Evolutionary conservation across 1,140 invertebrate genomes (phyloP), one percentile per base, ranked within the genome.

Genomic region (Asbolus verrucosus): DNA sequence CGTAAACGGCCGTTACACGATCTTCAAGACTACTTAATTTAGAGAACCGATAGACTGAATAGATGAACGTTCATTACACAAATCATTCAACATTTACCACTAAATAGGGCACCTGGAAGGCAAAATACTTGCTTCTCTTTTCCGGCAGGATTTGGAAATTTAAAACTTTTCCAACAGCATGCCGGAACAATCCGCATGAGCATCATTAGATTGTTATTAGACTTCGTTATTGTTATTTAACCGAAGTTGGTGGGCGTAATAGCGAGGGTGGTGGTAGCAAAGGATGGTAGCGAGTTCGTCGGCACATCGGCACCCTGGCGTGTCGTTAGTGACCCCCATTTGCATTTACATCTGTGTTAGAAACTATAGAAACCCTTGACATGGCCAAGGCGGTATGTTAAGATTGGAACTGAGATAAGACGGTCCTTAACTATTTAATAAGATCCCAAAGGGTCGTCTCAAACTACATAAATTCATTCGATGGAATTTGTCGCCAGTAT

Each of bases 321-420:
- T 66, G 65, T 71, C 38, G 39, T 65, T 65, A 65, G 62, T 65
- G 62, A 65, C 62, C 62, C 65, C 60, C 72, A 73, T 73, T 73
- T 73, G 72, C 72, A 73, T 73, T 73, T 73, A 71, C 72, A 73
- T 65, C 65, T 70, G 72, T 71, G 68, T 67, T 69, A 54, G 72
- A 71, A 70, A 69, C 71, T 73, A 70, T 70, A 60, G 72, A 70
- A 71, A 67, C 69, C 65, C 72, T 70, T 62, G 72, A 73, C 72
- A 73, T 68, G 72, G 69, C 72, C 72, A 73, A 73, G 72, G 72
- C 72, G 72, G 72, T 73, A 46, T 73, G 69, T 70, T 65, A 67
- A 71, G 68, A 73, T 73, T 50, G 69, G 66, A 71, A 71, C 65
- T 70, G 27, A 43, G 72, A 71, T 73, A 73, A 65, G 72, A 71